Evolutionary conservation across 2,797 vertebrate species (phyloP).

Genomic region (Scyliorhinus canicula): DNA sequence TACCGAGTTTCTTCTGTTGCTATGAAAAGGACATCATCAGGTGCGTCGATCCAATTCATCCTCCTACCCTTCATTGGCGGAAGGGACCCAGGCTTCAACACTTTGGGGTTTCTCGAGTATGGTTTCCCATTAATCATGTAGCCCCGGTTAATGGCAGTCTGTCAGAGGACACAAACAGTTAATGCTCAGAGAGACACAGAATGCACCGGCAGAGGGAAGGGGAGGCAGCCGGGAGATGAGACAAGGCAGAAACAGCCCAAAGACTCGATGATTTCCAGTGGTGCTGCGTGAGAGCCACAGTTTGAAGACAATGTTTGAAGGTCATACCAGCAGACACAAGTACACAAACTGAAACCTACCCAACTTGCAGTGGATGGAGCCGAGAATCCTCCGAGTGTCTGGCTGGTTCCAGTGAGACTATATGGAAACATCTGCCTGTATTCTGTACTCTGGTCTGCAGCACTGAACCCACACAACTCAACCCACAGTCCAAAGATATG

Average conservation of each 20-base stretch:
- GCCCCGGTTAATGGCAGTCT: constrained; percentile 16
- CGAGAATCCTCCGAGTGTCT: not conserved
- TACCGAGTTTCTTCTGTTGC: constrained; percentile 39
- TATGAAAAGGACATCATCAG: constrained; percentile 39
- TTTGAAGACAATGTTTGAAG: not conserved
- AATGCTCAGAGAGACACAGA: not conserved
- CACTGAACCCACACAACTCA: not conserved
- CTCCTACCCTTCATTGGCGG: constrained; percentile 41
- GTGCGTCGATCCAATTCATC: constrained; percentile 40
- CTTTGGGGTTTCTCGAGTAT: constrained; percentile 36
- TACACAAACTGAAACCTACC: not conserved
- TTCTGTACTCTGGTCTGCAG: not conserved
- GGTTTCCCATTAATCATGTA: constrained; percentile 43
- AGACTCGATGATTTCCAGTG: not conserved
- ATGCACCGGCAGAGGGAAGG: not conserved
- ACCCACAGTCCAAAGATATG: too few relatives aligned
- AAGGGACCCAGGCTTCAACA: constrained; percentile 41
- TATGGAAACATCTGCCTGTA: not conserved
- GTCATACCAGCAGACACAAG: not conserved
- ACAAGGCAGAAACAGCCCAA: not conserved
- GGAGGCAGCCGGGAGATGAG: not conserved
- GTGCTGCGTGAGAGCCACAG: not conserved
- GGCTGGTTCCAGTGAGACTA: not conserved
- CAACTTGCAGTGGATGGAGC: not conserved
- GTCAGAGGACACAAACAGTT: not conserved